These are phyloP conservation scores for Elgaria multicarinata DNA, from an alignment of 2,113 vertebrate genomes.

Conservation along the genomic window DNA sequence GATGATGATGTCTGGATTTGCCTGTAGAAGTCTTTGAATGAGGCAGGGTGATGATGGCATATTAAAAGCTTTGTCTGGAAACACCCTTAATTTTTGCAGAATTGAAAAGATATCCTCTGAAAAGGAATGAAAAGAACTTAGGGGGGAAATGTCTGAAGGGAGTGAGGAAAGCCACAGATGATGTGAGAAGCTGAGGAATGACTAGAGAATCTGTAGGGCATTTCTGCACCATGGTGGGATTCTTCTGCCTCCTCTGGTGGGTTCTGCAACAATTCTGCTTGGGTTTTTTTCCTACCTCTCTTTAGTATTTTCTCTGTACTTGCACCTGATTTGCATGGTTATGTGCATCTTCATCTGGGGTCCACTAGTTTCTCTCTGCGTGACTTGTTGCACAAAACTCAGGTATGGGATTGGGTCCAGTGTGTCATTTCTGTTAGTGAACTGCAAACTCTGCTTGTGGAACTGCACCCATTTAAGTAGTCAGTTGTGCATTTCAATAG, in stretches of 20 bases:
- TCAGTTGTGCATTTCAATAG: not conserved
- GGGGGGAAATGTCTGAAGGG: conserved; percentile 15
- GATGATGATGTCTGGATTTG: no score
- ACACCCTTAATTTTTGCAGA: not conserved
- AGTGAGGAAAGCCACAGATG: conserved; percentile 31
- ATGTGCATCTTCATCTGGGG: not conserved
- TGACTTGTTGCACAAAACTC: not conserved
- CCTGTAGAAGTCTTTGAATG: no score
- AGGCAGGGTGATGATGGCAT: no score
- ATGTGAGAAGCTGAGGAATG: conserved; percentile 45
- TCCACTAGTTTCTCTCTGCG: not conserved
- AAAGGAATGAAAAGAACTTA: not conserved
- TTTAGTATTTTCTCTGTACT: not conserved
- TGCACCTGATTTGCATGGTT: not conserved
- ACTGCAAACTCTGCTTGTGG: no score
- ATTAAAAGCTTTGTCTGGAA: no score
- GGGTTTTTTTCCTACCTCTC: no score
- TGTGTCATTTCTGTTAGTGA: not conserved
- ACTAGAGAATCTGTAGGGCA: conserved; percentile 56
- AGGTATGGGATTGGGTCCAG: no score
- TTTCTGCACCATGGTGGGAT: not conserved
- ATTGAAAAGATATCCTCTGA: not conserved
- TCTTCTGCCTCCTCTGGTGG: not conserved
- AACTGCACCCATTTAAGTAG: not conserved
- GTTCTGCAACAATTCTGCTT: not conserved